Evolutionary conservation across 35 echinoderm and acorn worm genomes (phyloP), one percentile per base, ranked within the genome.

Genomic region (Ptychodera flava): DNA sequence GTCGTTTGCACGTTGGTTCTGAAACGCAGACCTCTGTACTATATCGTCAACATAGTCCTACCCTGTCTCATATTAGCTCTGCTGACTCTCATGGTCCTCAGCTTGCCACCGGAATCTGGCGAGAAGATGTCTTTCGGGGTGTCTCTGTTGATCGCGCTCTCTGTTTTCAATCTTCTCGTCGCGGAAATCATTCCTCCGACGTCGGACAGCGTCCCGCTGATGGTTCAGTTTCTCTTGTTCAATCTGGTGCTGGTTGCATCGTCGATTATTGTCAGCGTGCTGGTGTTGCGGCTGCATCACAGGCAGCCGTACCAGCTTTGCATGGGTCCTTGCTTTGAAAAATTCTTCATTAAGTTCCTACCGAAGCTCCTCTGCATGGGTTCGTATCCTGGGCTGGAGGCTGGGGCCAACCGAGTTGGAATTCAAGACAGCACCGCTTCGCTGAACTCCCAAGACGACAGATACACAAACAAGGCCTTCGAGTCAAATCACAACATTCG

Each of bases 91-190:
- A 91, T 97, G 36, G 92, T 97, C 80, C 93, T 97, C 76, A 93
- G 93, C 79, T 32, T 97, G 31, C 94, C 94, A 35, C 87, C 94
- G 36, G 91, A 97, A 32, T 91, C 91, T 82, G 94, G 94, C 28
- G 94, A 97, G 81, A 93, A 93, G 36, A 89, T 93, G 16, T 93
- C 94, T 2, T 36, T 97, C 15, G 93, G 94, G 80, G 93, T 93
- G 35, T 97, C 94, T 37, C 93, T 97, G 76, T 92, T 97, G 32
- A 89, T 97, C 1, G 95, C 95, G 31, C 80, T 97, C 37, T 93
- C 93, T 81, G 95, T 97, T 86, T 97, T 97, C 92, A 80, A 93
- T 35, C 88, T 97, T 16, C 95, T 97, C 78, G 93, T 97, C 37
- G 89, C 95, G 31, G 95, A 97, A 81, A 93, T 91, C 83, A 97